Base-by-base conservation (phyloP, 2,113 vertebrate genomes). In the Tetrao urogallus region DNA sequence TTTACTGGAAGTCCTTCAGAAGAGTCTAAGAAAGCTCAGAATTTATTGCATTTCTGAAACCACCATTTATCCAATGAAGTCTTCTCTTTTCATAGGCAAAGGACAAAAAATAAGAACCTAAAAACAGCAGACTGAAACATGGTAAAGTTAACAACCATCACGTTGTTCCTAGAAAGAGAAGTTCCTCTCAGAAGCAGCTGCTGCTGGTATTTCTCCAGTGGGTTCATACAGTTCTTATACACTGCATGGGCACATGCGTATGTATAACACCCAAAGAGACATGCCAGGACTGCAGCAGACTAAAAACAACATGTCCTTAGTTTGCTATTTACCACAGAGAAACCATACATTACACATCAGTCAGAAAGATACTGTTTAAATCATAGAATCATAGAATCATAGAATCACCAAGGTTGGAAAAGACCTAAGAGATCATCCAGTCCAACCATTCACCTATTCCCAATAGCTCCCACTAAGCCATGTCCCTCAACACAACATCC, bases 21-120 rank as follows among this genome's bases (percentile, higher is more conserved):
- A 66, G 77, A 91, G 63, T 19, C 71, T 61, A 89, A 58, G 82
- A 97, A 95, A 82, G 56, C 28, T 94, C 52, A 81, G 11, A 94
- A 36, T 6, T 36, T 4, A 36, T 2, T 61, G 20, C 14, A 79
- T 28, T 75, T 71, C 30, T 10, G 60, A 15, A 50, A 15, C 10
- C 56, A 72, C 36, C 36, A 38, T 21, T 60, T 43, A 56, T 0
- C 25, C 34, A 21, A 48, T 1, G 10, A 58, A 70, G 79, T 48
- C 28, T 89, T 85, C 50, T 74, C 63, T 48, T 73, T 10, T 69
- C 21, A 30, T 3, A 56, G 38, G 40, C 30, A 64, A 86, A 71
- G 24, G 43, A 67, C 24, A n/a, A 82, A 83, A 50, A 86, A 21
- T 0, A 2, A 16, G 72, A 74, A 60, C 22, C 14, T 77, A 74